A percentile compares a stretch with the other conserved stretches of the same genome.
Conservation (phyloP, 2,113 vertebrate genomes). For the Marmota monax region DNA sequence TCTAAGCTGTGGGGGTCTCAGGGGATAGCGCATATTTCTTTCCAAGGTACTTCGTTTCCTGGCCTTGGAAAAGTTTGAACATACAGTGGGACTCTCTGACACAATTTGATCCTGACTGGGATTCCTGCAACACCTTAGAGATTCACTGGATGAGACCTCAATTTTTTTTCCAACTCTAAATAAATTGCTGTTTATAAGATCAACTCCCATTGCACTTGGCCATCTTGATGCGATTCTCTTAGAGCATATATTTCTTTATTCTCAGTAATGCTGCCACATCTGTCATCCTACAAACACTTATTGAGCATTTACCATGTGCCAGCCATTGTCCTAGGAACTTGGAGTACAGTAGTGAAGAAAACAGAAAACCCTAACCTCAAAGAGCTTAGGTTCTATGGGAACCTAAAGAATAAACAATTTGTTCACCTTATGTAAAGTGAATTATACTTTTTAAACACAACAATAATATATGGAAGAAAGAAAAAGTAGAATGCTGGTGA, state of each 20-base stretch:
- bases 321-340: not conserved
- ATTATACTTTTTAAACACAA: not conserved
- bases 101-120: not conserved
- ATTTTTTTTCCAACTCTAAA: not conserved
- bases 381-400: not conserved
- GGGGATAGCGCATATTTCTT: no score
- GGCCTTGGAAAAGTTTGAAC: not conserved
- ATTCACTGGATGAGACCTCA: not conserved
- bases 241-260: not conserved
- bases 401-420: not conserved
- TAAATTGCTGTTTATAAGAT: not conserved
- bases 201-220: not conserved
- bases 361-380: not conserved
- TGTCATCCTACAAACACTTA: not conserved
- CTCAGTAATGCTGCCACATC: not conserved
- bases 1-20: not conserved
- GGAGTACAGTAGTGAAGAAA: not conserved
- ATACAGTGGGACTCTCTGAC: not conserved
- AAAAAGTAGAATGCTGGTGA: not conserved
- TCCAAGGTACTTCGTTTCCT: not conserved
- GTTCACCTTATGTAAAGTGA: not conserved
- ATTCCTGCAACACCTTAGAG: not conserved
- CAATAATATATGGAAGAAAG: not conserved
- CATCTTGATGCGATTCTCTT: not conserved
- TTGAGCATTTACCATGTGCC: not conserved